Percentiles rank a stretch among this genome's conserved stretches.
These are phyloP conservation scores for Drosophila suboccidentalis DNA, from an alignment of 2,888 invertebrate genomes.

Conservation along the genomic window DNA sequence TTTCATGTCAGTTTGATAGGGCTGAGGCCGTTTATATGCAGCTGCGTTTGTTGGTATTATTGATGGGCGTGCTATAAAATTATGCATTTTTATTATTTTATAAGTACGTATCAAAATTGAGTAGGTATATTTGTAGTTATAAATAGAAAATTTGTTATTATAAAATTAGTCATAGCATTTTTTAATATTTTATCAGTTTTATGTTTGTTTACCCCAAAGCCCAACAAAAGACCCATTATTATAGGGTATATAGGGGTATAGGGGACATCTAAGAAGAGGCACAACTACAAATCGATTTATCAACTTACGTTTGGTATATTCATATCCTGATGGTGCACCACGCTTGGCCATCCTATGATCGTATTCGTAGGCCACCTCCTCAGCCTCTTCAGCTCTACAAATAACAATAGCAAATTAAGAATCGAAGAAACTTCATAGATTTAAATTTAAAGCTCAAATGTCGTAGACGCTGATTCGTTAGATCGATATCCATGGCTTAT, in stretches of 20 bases:
- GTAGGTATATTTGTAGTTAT: conserved; percentile 33
- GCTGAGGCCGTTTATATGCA: conserved; percentile 80
- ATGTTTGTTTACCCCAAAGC: conserved; percentile 31
- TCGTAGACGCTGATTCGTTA: conserved; percentile 14
- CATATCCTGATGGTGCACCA: conserved; percentile 64
- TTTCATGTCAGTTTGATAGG: conserved; percentile 81
- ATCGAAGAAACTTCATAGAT: not conserved
- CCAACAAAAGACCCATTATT: conserved; percentile 19
- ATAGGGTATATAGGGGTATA: conserved; percentile 11
- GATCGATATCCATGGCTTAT: conserved; percentile 30
- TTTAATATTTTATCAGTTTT: conserved; percentile 12
- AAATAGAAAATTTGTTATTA: conserved; percentile 36
- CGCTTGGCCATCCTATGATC: conserved; percentile 71
- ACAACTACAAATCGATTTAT: conserved; percentile 4
- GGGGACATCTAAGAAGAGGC: conserved; percentile 5
- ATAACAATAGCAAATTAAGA: conserved; percentile 6
- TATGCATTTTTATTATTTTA: conserved; percentile 55
- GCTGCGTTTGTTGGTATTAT: conserved; percentile 78
- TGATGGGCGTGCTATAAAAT: conserved; percentile 82
- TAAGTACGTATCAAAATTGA: conserved; percentile 20
- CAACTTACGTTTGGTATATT: conserved; percentile 76
- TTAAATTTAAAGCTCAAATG: conserved; percentile 22
- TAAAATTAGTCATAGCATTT: conserved; percentile 36
- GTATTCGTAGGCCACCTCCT: conserved; percentile 71
- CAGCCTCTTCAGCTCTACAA: conserved; percentile 67